Evolutionary conservation across 2,888 invertebrate species (phyloP).

Genomic region (Lasioglossum morio): DNA sequence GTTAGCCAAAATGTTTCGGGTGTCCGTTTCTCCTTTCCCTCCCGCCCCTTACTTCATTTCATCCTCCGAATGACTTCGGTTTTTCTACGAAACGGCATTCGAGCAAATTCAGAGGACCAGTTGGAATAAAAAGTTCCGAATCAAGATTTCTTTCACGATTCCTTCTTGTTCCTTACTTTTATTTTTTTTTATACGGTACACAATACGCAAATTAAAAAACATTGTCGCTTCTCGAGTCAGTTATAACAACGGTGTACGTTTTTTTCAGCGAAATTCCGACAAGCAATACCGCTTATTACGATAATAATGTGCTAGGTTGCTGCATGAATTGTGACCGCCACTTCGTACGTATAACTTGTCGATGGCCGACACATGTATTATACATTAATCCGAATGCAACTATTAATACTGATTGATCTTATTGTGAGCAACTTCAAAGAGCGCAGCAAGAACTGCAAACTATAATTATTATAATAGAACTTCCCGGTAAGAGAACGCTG

Average conservation of each 20-base stretch:
- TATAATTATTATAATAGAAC: not conserved
- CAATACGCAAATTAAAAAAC: not conserved
- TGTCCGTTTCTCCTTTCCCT: constrained; percentile 28
- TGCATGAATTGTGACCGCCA: not conserved
- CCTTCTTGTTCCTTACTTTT: not conserved
- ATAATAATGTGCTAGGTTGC: not conserved
- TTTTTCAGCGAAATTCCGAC: not conserved
- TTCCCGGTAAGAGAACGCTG: not conserved
- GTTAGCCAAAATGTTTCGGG: constrained; percentile 63
- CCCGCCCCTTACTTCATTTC: not conserved
- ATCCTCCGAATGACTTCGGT: constrained; percentile 34
- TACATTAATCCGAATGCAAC: constrained; percentile 5
- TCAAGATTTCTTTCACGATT: not conserved
- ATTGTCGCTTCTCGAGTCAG: not conserved
- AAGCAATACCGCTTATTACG: not conserved
- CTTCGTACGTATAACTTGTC: not conserved
- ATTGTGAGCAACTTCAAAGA: not conserved
- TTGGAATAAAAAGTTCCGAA: constrained; percentile 13
- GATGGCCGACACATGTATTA: not conserved
- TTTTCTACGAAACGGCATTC: constrained; percentile 46
- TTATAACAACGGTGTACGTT: not conserved
- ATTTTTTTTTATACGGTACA: no score
- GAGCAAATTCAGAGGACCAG: constrained; percentile 13
- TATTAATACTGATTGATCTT: constrained; percentile 6
- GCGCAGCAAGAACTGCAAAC: not conserved